These are phyloP conservation scores for Drosophila equinoxialis DNA, from an alignment of 1,140 invertebrate genomes.

Conservation along the genomic window DNA sequence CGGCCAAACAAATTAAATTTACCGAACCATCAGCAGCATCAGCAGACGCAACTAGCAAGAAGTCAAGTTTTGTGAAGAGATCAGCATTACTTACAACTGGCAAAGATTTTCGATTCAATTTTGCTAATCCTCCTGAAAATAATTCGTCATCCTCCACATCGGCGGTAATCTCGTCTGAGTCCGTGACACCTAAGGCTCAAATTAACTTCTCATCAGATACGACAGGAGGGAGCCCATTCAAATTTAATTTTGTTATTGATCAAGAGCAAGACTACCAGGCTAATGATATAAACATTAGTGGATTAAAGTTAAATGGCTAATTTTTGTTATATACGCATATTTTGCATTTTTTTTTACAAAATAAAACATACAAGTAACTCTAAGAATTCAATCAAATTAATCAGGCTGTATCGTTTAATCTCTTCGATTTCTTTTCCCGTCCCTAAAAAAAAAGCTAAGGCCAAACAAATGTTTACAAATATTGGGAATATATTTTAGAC, in stretches of 20 bases:
- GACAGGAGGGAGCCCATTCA: conserved; percentile 83
- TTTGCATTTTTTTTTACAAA: neutral
- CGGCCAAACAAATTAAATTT: conserved; percentile 83
- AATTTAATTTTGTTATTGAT: conserved; percentile 84
- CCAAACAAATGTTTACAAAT: neutral
- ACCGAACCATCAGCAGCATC: conserved; percentile 52
- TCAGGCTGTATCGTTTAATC: too few species aligned
- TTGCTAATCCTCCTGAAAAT: conserved; percentile 49
- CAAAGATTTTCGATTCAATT: conserved; percentile 83
- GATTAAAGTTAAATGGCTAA: conserved; percentile 46
- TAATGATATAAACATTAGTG: conserved; percentile 61
- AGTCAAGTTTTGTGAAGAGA: conserved; percentile 86
- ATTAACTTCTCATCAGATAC: conserved; percentile 38
- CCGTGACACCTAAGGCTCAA: neutral
- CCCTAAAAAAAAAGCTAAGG: neutral
- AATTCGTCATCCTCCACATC: conserved; percentile 3
- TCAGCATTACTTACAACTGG: conserved; percentile 72
- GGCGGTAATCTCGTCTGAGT: neutral
- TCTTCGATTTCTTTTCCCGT: too few species aligned
- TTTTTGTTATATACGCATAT: neutral
- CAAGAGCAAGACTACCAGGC: conserved; percentile 46
- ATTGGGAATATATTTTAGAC: conserved; percentile 6
- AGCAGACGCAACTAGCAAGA: conserved; percentile 75
- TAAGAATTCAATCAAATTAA: neutral
- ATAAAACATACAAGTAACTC: neutral